Evolutionary conservation across 37 sponge, comb jelly and placozoan species (phyloP).

Genomic region (Diacarnus erythraeanus): DNA sequence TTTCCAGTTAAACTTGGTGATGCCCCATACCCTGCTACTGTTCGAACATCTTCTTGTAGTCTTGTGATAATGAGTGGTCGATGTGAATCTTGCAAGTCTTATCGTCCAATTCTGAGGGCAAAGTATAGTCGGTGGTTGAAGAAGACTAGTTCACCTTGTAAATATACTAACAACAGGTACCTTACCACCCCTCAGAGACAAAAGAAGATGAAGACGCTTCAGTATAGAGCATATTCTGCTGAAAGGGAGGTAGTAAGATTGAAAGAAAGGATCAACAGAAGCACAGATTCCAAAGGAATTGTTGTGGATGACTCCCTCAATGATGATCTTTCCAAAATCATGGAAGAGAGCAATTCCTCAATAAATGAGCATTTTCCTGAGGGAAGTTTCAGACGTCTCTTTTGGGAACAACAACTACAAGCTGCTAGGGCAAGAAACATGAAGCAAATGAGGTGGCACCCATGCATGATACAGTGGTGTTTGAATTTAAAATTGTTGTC

Average conservation of each 20-base stretch:
- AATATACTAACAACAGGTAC: constrained; percentile 12
- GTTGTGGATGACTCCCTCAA: neutral
- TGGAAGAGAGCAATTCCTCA: neutral
- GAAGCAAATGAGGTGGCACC: neutral
- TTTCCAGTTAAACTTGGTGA: neutral
- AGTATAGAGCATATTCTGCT: neutral
- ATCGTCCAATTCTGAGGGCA: constrained; percentile 2
- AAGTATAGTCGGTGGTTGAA: constrained; percentile 30
- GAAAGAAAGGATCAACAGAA: neutral
- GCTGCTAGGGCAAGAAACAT: neutral
- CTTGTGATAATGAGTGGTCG: neutral
- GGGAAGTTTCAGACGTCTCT: neutral
- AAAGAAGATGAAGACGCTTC: neutral
- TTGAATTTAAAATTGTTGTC: constrained; percentile 41
- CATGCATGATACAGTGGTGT: constrained; percentile 40
- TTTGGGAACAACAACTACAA: neutral
- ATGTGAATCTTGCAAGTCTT: constrained; percentile 13
- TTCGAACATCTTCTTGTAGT: constrained; percentile 12
- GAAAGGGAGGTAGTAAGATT: neutral
- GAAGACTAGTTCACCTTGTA: neutral
- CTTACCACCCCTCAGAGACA: constrained; percentile 21
- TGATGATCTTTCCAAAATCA: neutral
- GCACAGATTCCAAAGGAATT: neutral
- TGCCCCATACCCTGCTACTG: neutral
- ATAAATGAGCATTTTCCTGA: neutral